These are phyloP conservation scores for Seira musarum DNA, from an alignment of 2,888 invertebrate species.

Conservation along the genomic window DNA sequence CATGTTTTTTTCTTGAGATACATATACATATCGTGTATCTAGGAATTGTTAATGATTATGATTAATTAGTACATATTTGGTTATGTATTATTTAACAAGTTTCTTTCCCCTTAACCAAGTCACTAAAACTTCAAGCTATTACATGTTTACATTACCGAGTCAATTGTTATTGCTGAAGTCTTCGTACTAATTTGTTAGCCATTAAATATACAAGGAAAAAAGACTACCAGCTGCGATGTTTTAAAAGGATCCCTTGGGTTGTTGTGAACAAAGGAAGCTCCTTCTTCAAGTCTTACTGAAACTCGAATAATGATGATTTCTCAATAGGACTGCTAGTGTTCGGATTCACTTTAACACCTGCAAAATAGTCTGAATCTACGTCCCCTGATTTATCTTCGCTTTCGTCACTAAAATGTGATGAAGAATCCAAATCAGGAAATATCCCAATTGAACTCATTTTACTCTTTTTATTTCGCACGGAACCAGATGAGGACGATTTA, in stretches of 20 bases:
- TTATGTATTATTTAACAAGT: no score
- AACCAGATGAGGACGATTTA: conserved; percentile 11
- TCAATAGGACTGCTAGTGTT: neutral
- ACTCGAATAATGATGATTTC: neutral
- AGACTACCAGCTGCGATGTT: neutral
- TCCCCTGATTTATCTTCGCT: conserved; percentile 6
- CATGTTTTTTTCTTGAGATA: no score
- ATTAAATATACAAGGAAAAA: neutral
- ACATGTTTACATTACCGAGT: no score
- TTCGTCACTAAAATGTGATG: neutral
- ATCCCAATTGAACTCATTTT: neutral
- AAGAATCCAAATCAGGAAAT: neutral
- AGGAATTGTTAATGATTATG: no score
- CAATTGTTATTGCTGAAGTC: no score
- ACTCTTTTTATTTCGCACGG: conserved; percentile 9
- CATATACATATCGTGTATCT: no score
- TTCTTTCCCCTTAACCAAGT: no score
- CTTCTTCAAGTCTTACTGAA: neutral
- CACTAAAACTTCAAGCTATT: no score
- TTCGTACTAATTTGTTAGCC: no score
- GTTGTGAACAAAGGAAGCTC: neutral
- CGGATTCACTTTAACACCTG: neutral
- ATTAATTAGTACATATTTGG: no score
- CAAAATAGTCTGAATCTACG: conserved; percentile 8
- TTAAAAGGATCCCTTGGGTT: no score